Evolutionary conservation across 2,797 vertebrate species (phyloP).

Genomic region (Prionace glauca): DNA sequence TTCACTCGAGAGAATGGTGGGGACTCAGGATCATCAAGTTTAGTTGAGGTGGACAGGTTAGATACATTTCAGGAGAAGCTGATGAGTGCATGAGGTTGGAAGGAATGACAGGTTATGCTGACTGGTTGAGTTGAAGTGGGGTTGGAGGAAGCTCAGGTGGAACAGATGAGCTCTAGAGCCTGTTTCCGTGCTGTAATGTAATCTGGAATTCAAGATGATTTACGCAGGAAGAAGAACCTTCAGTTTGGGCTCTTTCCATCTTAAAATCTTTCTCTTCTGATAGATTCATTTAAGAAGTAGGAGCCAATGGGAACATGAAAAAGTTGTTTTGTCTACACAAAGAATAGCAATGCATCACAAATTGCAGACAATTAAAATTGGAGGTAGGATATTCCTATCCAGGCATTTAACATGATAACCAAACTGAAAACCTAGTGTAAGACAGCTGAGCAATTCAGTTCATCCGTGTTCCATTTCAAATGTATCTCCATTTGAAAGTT

Average conservation of each 20-base stretch:
- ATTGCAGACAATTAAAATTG: neutral
- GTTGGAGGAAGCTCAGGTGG: neutral
- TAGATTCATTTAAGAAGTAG: neutral
- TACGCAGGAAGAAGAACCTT: neutral
- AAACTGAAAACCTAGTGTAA: too few species aligned
- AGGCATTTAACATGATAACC: too few species aligned
- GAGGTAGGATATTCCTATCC: too few species aligned
- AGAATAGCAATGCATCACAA: neutral
- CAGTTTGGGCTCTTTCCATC: neutral
- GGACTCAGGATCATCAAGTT: neutral
- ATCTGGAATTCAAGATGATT: neutral
- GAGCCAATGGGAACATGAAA: neutral
- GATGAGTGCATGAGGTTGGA: neutral
- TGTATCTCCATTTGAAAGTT: neutral
- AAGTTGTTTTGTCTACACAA: neutral
- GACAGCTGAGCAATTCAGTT: too few species aligned
- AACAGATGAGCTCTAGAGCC: too few species aligned
- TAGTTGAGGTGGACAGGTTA: neutral
- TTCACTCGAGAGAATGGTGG: neutral
- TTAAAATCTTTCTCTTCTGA: neutral
- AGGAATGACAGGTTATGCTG: neutral
- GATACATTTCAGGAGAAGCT: neutral
- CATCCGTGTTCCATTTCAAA: too few species aligned
- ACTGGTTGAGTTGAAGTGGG: neutral
- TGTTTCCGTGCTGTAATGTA: neutral